Conservation (phyloP, 1,140 invertebrate genomes). For the Tetranychus cinnabarinus region DNA sequence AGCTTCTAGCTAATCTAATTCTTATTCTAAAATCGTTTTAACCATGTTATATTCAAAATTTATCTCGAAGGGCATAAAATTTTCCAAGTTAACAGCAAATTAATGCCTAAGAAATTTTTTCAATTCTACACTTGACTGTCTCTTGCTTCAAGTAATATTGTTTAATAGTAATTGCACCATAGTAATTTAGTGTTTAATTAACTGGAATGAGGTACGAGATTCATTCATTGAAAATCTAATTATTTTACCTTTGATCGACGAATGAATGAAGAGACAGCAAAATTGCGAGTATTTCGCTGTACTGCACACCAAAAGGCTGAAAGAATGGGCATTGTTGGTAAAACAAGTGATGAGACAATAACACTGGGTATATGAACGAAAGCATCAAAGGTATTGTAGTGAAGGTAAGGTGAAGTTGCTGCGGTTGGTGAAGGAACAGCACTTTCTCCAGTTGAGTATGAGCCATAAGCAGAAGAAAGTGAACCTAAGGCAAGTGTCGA, state of each 20-base stretch:
- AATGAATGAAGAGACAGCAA: not conserved
- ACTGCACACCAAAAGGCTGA: not conserved
- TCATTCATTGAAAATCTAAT: too few relatives aligned
- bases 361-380: not conserved
- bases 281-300: not conserved
- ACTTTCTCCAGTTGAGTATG: not conserved
- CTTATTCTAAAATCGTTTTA: too few relatives aligned
- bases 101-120: too few relatives aligned
- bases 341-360: not conserved
- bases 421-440: too few relatives aligned
- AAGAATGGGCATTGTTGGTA: not conserved
- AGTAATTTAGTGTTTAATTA: not conserved
- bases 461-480: not conserved
- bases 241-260: conserved; percentile 1
- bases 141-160: not conserved
- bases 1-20: too few relatives aligned
- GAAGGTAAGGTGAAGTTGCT: not conserved
- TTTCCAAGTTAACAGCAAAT: too few relatives aligned
- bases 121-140: too few relatives aligned
- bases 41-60: too few relatives aligned
- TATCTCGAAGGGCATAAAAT: too few relatives aligned
- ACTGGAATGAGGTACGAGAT: not conserved
- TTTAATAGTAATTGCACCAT: not conserved
- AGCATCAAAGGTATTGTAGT: not conserved
- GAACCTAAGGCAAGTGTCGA: too few relatives aligned